Percentiles rank a stretch among this genome's conserved stretches.
These are phyloP conservation scores for Tenebrio molitor DNA, from an alignment of 1,140 invertebrate genomes.

Conservation along the genomic window DNA sequence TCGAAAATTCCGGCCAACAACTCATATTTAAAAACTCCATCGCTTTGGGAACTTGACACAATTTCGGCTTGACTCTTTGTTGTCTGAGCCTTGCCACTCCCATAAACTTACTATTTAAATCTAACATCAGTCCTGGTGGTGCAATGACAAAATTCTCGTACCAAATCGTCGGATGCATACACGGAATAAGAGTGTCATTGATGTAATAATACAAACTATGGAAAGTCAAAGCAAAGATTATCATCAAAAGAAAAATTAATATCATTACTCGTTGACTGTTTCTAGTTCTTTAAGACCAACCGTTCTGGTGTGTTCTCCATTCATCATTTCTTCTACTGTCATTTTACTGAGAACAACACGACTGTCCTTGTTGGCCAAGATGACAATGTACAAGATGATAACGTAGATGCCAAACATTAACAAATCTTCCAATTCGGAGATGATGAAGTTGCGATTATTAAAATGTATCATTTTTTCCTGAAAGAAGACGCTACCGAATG, in stretches of 20 bases:
- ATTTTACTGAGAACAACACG: slow-evolving; percentile 43
- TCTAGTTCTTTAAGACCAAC: slow-evolving; percentile 23
- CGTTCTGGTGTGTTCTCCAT: background rate
- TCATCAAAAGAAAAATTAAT: background rate
- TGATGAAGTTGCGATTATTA: background rate
- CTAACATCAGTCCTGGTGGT: slow-evolving; percentile 53
- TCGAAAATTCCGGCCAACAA: background rate
- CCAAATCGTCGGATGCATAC: slow-evolving; percentile 52
- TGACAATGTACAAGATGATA: too few relatives aligned
- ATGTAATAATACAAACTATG: slow-evolving; percentile 53
- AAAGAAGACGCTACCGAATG: too few relatives aligned
- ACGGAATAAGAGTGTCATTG: slow-evolving; percentile 45
- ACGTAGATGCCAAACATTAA: slow-evolving; percentile 56
- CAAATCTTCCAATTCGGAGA: slow-evolving; percentile 41
- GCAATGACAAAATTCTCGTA: slow-evolving; percentile 48
- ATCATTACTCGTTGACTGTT: slow-evolving; percentile 40
- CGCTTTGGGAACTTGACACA: background rate
- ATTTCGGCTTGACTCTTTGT: slow-evolving; percentile 35
- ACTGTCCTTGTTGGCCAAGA: too few relatives aligned
- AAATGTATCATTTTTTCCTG: background rate
- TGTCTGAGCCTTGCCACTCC: slow-evolving; percentile 53
- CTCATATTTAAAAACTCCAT: background rate
- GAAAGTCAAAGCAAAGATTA: background rate
- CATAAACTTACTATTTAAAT: slow-evolving; percentile 55
- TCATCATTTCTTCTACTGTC: slow-evolving; percentile 46